Base-by-base conservation (phyloP, 1,140 invertebrate species). In the Cydia pomonella region DNA sequence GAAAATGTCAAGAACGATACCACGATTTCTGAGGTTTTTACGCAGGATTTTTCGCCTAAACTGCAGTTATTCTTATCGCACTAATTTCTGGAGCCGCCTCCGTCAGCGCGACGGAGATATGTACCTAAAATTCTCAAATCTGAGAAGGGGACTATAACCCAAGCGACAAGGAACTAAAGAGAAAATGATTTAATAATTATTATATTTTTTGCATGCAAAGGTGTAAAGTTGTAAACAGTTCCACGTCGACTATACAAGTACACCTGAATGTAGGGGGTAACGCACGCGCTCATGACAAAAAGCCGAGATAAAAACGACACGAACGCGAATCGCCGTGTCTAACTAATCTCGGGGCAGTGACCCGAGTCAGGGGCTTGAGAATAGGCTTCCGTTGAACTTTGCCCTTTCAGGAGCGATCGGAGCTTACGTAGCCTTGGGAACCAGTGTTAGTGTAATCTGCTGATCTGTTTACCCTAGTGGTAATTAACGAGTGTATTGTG, bases 301-400 rank as follows among this genome's bases (percentile, higher is more conserved):
- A 87, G 77, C 76, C 77, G 79, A 77, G 79, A 84, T 80, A 84
- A 85, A 89, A 90, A 88, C 87, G 85, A 83, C 80, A 74, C 80
- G 76, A 80, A 79, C 83, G 81, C 78, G 64, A 69, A 69, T 84
- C 78, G 80, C 81, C 84, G 83, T 84, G 87, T 84, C 86, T 87
- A 85, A 85, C 86, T 79, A 85, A 88, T 84, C 81, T 81, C 80
- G 80, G 88, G 83, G 78, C 90, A 79, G 78, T 85, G 87, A 92
- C 85, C 90, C 86, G 82, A 82, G 82, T 85, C 76, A n/a, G n/a
- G 71, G 18, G 9, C 75, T 75, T 62, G 25, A 50, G 44, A 72
- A 72, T 72, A 72, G 44, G 64, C 27, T 69, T 18, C 27, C 64
- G 64, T 69, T 72, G 71, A 72, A n/a, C 50, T 77, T n/a, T 77